Percentiles rank a stretch among this genome's conserved stretches.
phyloP scores from a whole-genome alignment of 1,140 invertebrate genomes.

The Magallana angulata region DNA sequence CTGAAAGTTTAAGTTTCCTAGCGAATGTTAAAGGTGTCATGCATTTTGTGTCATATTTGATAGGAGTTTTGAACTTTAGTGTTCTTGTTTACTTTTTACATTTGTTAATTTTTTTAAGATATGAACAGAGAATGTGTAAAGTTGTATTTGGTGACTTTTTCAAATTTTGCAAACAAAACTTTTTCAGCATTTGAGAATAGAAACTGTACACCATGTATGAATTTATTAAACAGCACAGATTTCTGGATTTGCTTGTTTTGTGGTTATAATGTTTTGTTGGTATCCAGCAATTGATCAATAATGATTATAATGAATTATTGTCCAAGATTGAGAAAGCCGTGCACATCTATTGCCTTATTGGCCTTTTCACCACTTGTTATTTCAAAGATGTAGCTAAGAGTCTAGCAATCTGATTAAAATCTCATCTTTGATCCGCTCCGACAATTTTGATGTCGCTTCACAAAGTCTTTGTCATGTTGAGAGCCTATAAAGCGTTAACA shows the following conservation, averaged over 20 bases:
- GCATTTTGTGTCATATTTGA: not conserved
- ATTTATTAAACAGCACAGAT: not conserved
- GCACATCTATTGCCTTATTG: not conserved
- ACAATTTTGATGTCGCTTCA: no score
- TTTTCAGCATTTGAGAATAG: not conserved
- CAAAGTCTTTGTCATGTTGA: no score
- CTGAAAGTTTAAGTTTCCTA: not conserved
- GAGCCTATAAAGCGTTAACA: no score
- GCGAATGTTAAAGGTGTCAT: not conserved
- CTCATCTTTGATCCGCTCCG: no score
- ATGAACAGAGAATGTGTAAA: not conserved
- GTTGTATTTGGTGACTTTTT: slow-evolving; percentile 21
- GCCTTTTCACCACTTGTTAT: not conserved
- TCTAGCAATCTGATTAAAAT: no score
- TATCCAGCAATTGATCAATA: no score
- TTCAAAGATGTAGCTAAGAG: not conserved
- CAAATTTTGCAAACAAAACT: not conserved
- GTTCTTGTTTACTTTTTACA: slow-evolving; percentile 10
- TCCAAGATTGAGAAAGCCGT: no score
- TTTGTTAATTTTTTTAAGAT: not conserved
- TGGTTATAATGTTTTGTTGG: not conserved
- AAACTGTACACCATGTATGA: slow-evolving; percentile 25
- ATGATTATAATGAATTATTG: no score
- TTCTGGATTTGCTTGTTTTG: not conserved
- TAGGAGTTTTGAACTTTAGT: not conserved